Percentiles rank a stretch among this genome's conserved stretches.
These are phyloP conservation scores for Myiothlypis chrysogaster DNA, from an alignment of 2,797 vertebrate species.

Conservation along the genomic window DNA sequence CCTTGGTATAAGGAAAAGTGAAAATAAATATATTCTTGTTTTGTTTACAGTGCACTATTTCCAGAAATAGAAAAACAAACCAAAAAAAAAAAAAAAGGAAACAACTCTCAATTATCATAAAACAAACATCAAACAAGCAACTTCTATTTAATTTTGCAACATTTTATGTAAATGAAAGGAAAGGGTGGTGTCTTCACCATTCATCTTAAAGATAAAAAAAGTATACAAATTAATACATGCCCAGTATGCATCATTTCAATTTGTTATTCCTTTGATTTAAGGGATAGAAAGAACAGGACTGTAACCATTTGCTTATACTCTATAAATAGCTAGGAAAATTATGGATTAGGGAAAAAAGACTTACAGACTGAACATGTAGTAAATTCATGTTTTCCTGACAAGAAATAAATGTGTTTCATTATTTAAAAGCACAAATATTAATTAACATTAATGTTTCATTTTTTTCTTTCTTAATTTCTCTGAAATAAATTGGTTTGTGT, in stretches of 20 bases:
- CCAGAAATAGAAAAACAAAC: not conserved
- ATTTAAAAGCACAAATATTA: not conserved
- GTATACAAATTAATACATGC: not conserved
- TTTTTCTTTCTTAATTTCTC: not conserved
- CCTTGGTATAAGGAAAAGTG: conserved; percentile 35
- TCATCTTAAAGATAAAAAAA: not conserved
- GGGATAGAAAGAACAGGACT: not conserved
- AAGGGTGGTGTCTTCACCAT: not conserved
- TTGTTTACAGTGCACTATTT: conserved; percentile 1
- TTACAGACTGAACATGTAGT: not conserved
- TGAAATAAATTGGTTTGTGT: not conserved
- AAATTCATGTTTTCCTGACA: not conserved
- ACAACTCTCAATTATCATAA: not conserved
- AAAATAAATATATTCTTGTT: conserved; percentile 52
- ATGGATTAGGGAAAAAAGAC: not conserved
- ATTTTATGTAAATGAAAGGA: not conserved
- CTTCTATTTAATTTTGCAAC: not conserved
- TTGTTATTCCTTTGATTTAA: not conserved
- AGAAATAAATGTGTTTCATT: not conserved
- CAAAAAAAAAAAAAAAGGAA: fast-evolving
- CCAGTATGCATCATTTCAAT: not conserved
- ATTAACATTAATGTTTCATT: not conserved
- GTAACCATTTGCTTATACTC: not conserved
- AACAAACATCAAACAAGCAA: not conserved
- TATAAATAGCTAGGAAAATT: not conserved